Percentiles rank a stretch among this genome's conserved stretches.
Evolutionary conservation across 2,888 invertebrate species (phyloP).

Genomic region (Caenorhabditis parvicauda): DNA sequence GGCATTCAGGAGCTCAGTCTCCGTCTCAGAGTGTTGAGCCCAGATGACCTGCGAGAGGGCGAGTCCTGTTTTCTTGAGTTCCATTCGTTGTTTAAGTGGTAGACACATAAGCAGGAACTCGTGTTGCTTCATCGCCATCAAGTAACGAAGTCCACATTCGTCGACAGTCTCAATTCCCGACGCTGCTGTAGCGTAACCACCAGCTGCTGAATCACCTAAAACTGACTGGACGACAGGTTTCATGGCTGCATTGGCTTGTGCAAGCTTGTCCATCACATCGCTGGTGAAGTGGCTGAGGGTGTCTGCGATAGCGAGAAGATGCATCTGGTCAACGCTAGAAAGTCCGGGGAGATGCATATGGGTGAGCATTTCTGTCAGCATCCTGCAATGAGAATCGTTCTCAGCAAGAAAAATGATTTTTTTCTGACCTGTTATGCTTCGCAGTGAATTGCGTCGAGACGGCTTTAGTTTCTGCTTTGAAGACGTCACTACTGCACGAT

Average conservation of each 20-base stretch:
- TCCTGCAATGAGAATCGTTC: constrained; percentile 65
- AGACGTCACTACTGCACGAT: constrained; percentile 33
- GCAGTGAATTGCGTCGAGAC: constrained; percentile 40
- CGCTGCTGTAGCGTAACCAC: constrained; percentile 50
- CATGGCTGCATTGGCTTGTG: constrained; percentile 66
- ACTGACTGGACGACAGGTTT: constrained; percentile 46
- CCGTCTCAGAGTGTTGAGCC: constrained; percentile 98
- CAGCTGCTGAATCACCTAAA: constrained; percentile 47
- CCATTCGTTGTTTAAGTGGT: constrained; percentile 81
- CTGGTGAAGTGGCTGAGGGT: constrained; percentile 73
- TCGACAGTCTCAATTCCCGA: constrained; percentile 70
- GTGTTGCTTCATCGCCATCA: constrained; percentile 95
- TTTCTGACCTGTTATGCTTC: constrained; percentile 32
- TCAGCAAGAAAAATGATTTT: background rate
- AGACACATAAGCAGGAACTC: constrained; percentile 89
- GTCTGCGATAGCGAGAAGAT: constrained; percentile 93
- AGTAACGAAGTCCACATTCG: constrained; percentile 89
- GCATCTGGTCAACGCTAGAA: constrained; percentile 83
- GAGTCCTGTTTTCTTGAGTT: constrained; percentile 41
- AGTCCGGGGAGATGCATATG: constrained; percentile 69
- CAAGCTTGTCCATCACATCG: constrained; percentile 65
- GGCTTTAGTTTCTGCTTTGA: constrained; percentile 9
- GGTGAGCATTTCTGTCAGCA: constrained; percentile 83
- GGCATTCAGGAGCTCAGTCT: constrained; percentile 85
- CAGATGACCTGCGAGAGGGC: constrained; percentile 82